Conservation (phyloP, 2,797 vertebrate species). For the Gymnoscopelus braueri region DNA sequence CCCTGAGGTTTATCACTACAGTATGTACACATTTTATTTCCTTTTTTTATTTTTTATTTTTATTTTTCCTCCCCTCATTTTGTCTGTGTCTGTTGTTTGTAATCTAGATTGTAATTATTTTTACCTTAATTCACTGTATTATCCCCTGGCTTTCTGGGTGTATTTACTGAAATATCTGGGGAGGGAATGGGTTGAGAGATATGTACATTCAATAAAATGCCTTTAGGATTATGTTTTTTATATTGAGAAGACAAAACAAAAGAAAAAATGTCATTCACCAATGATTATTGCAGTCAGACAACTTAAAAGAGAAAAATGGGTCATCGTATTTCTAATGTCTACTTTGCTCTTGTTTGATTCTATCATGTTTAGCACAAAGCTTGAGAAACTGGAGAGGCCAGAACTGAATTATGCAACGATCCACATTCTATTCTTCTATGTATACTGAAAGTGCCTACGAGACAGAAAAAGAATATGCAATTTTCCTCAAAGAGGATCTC, state of each 20-base stretch:
- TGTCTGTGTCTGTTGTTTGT: conserved; percentile 64
- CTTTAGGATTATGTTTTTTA: conserved; percentile 58
- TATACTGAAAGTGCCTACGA: conserved; percentile 27
- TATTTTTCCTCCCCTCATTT: conserved; percentile 7
- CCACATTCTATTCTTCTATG: background rate
- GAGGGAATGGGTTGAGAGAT: conserved; percentile 54
- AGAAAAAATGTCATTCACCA: conserved; percentile 49
- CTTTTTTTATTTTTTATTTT: conserved; percentile 4
- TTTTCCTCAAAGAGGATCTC: conserved; percentile 75
- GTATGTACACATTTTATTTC: conserved; percentile 31
- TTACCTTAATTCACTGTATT: conserved; percentile 58
- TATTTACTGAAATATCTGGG: conserved; percentile 56
- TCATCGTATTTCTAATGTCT: conserved; percentile 37
- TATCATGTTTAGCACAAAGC: background rate
- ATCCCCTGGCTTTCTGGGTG: conserved; percentile 54
- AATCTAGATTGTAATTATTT: conserved; percentile 75
- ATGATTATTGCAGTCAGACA: conserved; percentile 54
- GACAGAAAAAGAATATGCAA: conserved; percentile 49
- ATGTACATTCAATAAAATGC: conserved; percentile 71
- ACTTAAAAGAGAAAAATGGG: background rate
- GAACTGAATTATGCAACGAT: conserved; percentile 26
- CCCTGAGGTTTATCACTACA: conserved; percentile 49
- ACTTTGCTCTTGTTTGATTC: conserved; percentile 31
- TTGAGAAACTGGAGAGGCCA: conserved; percentile 18
- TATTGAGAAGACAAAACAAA: conserved; percentile 39